Conservation (phyloP, 2,113 vertebrate species). For the Clarias magur region DNA sequence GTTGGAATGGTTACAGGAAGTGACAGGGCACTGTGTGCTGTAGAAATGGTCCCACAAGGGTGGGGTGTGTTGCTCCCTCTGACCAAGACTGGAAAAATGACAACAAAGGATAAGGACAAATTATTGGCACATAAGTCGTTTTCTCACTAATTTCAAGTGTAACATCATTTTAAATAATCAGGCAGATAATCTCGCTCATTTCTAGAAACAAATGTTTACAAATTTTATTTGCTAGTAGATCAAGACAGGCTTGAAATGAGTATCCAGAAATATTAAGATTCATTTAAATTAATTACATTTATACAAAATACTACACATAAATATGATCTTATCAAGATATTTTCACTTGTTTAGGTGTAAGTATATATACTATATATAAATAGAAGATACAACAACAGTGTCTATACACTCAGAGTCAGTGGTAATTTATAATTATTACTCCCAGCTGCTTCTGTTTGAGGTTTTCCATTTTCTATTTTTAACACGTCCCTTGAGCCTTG, state of each 20-base stretch:
- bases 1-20: background rate
- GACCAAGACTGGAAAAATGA: background rate
- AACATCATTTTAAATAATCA: background rate
- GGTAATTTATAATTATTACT: background rate
- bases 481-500: background rate
- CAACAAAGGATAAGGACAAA: background rate
- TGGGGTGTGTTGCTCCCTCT: background rate
- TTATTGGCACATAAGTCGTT: background rate
- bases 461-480: background rate
- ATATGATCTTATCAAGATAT: background rate
- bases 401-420: background rate
- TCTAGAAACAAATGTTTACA: background rate
- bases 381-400: background rate
- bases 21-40: background rate
- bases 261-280: background rate
- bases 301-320: background rate
- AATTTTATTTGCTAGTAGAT: background rate
- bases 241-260: background rate
- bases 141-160: background rate
- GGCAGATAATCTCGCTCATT: background rate
- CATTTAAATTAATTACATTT: background rate
- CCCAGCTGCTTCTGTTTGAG: background rate
- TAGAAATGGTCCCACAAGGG: background rate
- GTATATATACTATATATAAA: background rate
- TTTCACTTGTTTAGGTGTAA: background rate